Conservation (phyloP, 2,888 invertebrate genomes). For the Subacronicta megacephala region DNA sequence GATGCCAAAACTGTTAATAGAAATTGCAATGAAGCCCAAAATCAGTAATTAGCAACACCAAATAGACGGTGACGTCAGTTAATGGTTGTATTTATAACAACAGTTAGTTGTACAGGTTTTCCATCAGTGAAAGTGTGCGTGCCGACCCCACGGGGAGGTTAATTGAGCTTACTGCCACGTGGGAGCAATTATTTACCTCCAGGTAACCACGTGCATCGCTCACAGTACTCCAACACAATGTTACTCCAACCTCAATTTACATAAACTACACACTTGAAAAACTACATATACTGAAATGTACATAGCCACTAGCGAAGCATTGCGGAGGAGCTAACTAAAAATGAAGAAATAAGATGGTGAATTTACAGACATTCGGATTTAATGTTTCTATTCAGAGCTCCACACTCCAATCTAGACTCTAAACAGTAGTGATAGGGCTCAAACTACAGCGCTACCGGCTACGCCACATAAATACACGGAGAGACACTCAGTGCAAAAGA, state of each 20-base stretch:
- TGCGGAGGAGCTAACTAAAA: constrained; percentile 86
- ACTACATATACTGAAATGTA: constrained; percentile 59
- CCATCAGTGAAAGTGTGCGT: constrained; percentile 74
- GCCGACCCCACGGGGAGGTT: constrained; percentile 74
- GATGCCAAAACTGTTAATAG: constrained; percentile 12
- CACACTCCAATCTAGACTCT: constrained; percentile 68
- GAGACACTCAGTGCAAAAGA: constrained; percentile 63
- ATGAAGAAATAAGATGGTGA: constrained; percentile 86
- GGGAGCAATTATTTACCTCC: constrained; percentile 87
- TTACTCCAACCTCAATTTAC: constrained; percentile 46
- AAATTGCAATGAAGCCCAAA: constrained; percentile 21
- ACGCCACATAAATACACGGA: constrained; percentile 71
- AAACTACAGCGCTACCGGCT: constrained; percentile 58
- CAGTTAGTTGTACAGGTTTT: constrained; percentile 67
- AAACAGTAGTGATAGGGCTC: constrained; percentile 63
- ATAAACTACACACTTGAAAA: constrained; percentile 56
- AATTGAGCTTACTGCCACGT: constrained; percentile 84
- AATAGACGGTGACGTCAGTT: constrained; percentile 43
- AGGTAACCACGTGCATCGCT: constrained; percentile 79
- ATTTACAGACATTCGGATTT: constrained; percentile 86
- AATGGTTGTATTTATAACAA: constrained; percentile 65
- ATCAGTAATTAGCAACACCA: constrained; percentile 41
- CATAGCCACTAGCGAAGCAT: constrained; percentile 78
- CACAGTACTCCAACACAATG: constrained; percentile 42
- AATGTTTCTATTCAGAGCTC: constrained; percentile 73